Conservation (phyloP, 2,888 invertebrate species). For the Aricia artaxerxes region DNA sequence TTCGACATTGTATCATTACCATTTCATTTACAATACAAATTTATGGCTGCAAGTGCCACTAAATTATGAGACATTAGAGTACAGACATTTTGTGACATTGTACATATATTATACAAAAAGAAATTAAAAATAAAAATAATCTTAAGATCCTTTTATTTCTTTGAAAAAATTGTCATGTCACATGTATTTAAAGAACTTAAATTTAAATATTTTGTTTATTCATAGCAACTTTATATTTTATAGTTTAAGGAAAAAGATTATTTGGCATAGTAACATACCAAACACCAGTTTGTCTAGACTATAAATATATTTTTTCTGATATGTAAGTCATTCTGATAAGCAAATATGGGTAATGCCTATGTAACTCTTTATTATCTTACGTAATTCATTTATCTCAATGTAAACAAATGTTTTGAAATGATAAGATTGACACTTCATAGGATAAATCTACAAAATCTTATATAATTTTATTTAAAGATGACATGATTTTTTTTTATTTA, state of each 20-base stretch:
- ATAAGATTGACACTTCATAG: neutral
- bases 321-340: neutral
- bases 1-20: conserved; percentile 9
- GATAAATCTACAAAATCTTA: neutral
- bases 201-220: neutral
- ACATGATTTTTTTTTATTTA: neutral
- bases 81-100: neutral
- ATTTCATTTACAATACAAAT: conserved; percentile 22
- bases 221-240: neutral
- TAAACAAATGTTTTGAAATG: conserved; percentile 20
- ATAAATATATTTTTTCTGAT: no score
- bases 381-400: conserved; percentile 18
- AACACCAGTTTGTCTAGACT: neutral
- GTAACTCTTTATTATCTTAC: conserved; percentile 7
- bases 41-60: neutral
- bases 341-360: neutral
- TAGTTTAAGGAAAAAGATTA: neutral
- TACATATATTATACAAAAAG: neutral
- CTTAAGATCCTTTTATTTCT: no score
- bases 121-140: no score
- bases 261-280: neutral
- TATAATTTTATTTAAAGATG: neutral
- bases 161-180: no score
- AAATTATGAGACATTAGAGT: no score
- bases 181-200: no score